A percentile compares a stretch with the other conserved stretches of the same genome.
Evolutionary conservation across 2,797 vertebrate species (phyloP).

Genomic region (Anas acuta): DNA sequence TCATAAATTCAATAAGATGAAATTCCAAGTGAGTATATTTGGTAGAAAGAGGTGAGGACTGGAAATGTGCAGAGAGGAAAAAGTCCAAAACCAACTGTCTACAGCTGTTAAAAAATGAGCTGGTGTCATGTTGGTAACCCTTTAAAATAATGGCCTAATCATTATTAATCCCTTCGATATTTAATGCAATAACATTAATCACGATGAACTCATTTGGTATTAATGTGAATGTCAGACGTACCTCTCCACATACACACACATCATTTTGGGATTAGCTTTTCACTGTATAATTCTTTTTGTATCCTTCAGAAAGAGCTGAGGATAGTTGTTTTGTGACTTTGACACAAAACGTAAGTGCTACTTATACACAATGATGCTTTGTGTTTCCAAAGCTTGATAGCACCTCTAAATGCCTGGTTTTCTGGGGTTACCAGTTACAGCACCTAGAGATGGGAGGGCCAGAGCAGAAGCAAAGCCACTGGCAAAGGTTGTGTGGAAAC

Average conservation of each 20-base stretch:
- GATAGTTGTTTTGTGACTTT: background rate
- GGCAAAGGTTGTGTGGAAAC: background rate
- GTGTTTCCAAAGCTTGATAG: background rate
- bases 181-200: slow-evolving; percentile 70
- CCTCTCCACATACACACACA: background rate
- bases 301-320: slow-evolving; percentile 38
- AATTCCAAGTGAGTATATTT: slow-evolving; percentile 52
- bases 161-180: slow-evolving; percentile 69
- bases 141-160: slow-evolving; percentile 71
- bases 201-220: slow-evolving; percentile 66
- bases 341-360: background rate
- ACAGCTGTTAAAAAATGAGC: slow-evolving; percentile 61
- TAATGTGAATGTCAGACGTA: slow-evolving; percentile 57
- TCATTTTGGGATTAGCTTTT: slow-evolving; percentile 37
- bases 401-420: background rate
- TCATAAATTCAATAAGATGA: slow-evolving; percentile 49
- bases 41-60: slow-evolving; percentile 41
- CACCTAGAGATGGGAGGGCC: background rate
- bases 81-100: slow-evolving; percentile 52
- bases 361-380: accelerated
- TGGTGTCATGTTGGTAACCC: slow-evolving; percentile 59
- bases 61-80: slow-evolving; percentile 36
- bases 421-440: background rate
- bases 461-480: background rate
- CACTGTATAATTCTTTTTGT: background rate